Percentiles rank a stretch among this genome's conserved stretches.
These are phyloP conservation scores for Pocota personata DNA, from an alignment of 2,888 invertebrate genomes.

Conservation along the genomic window DNA sequence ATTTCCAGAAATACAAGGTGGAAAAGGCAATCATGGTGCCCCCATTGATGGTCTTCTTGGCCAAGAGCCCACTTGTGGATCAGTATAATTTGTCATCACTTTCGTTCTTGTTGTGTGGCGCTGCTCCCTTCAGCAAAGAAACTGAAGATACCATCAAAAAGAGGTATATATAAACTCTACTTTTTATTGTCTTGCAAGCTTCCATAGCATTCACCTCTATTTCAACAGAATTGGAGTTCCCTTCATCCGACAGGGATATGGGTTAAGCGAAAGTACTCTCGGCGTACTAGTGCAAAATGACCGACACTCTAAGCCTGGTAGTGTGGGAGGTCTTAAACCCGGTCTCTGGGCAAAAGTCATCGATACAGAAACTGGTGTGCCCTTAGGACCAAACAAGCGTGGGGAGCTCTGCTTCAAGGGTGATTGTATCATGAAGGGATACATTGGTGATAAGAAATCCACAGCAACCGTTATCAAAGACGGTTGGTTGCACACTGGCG, in stretches of 20 bases:
- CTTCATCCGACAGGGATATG: slow-evolving; percentile 89
- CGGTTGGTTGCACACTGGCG: slow-evolving; percentile 91
- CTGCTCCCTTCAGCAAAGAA: slow-evolving; percentile 91
- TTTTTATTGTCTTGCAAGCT: neutral
- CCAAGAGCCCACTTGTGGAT: slow-evolving; percentile 90
- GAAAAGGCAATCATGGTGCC: slow-evolving; percentile 90
- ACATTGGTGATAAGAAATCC: slow-evolving; percentile 90
- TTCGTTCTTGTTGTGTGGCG: slow-evolving; percentile 89
- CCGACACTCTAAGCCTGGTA: slow-evolving; percentile 84
- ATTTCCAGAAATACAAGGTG: slow-evolving; percentile 84
- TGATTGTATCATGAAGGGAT: slow-evolving; percentile 92
- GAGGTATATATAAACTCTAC: slow-evolving; percentile 70
- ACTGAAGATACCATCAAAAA: slow-evolving; percentile 85
- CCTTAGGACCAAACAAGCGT: slow-evolving; percentile 86
- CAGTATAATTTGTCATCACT: slow-evolving; percentile 90
- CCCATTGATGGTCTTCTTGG: slow-evolving; percentile 91
- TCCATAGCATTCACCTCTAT: neutral
- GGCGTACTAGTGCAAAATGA: slow-evolving; percentile 83
- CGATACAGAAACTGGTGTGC: slow-evolving; percentile 86
- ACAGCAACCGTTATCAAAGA: slow-evolving; percentile 86
- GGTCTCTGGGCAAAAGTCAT: slow-evolving; percentile 87
- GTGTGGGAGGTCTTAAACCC: slow-evolving; percentile 87
- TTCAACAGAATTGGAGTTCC: slow-evolving; percentile 82
- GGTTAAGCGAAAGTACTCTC: slow-evolving; percentile 91
- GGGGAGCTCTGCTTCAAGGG: slow-evolving; percentile 95